Conservation (phyloP, 2,797 vertebrate species). For the Lutjanus argentimaculatus region DNA sequence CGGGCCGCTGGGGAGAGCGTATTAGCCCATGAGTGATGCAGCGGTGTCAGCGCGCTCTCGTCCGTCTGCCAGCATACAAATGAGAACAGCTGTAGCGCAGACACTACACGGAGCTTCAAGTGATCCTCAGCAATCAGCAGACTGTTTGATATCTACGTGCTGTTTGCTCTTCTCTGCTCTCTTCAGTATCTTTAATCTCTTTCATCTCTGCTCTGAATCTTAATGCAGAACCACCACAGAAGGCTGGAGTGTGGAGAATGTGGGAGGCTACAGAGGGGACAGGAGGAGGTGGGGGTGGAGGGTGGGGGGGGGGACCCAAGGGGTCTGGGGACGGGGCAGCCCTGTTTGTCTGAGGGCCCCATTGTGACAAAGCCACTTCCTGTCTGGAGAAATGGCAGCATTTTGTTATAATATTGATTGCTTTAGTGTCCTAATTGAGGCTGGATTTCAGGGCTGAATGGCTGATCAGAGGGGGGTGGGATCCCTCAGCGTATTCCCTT, state of each 20-base stretch:
- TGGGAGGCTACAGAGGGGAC: too few relatives aligned
- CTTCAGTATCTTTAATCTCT: constrained; percentile 35
- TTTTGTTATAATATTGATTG: constrained; percentile 77
- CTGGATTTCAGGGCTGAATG: constrained; percentile 50
- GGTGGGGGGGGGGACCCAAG: constrained; percentile 10
- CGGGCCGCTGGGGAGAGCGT: constrained; percentile 27
- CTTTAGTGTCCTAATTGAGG: constrained; percentile 74
- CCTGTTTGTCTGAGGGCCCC: constrained; percentile 49
- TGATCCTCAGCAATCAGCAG: constrained; percentile 53
- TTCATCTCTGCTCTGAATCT: not conserved
- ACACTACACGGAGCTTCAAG: constrained; percentile 31
- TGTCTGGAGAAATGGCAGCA: constrained; percentile 68
- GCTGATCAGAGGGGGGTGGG: constrained; percentile 38
- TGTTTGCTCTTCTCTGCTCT: constrained; percentile 22
- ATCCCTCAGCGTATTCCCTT: constrained; percentile 35
- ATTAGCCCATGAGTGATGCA: constrained; percentile 48
- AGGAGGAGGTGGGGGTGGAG: not conserved
- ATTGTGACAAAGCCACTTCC: constrained; percentile 63
- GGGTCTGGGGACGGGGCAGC: constrained; percentile 15
- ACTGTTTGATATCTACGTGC: constrained; percentile 44
- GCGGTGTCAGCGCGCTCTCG: not conserved
- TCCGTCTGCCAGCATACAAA: constrained; percentile 53
- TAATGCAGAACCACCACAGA: constrained; percentile 14
- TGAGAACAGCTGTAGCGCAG: constrained; percentile 66
- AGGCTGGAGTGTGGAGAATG: not conserved